Evolutionary conservation across 1,140 invertebrate genomes (phyloP), one percentile per base, ranked within the genome.

Genomic region (Limonius californicus): DNA sequence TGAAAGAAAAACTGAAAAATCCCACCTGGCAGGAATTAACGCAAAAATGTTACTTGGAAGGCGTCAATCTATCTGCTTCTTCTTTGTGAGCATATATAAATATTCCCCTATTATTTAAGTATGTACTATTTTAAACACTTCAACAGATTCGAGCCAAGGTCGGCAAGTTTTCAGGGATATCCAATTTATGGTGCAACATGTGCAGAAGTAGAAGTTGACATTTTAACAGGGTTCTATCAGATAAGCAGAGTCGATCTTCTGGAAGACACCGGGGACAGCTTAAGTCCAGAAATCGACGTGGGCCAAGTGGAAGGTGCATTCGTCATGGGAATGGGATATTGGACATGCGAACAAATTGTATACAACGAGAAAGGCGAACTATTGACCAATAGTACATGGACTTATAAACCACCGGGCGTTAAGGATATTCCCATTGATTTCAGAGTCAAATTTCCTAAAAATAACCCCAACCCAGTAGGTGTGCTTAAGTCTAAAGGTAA

Each of bases 371-470:
- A 85, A 14, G 92, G 89, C 12, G 76, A 80, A 62, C 74, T 89
- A 6, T 78, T 91, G 0, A 93, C 89, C 9, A 83, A 88, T 70
- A 82, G 88, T 57, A 90, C 91, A 32, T 95, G 92, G 91, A 89
- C 84, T 61, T 95, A 94, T 74, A 92, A 94, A 71, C 84, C 87
- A 9, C 91, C 90, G 1, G 85, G 89, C 4, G 83, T 86, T 0
- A 91, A 91, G 73, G 92, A 95, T 71, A 93, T 95, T 63, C 92
- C 92, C 2, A 83, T 88, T 11, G 91, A 95, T 78, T 89, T 94
- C 72, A 82, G 90, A 43, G 79, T 95, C 9, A 85, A 85, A 55
- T 82, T 95, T 19, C 72, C 85, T 16, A 84, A 84, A 68, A 88
- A 92, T 72, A 80, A 83, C 15, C 78, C 83, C 1, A 92, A 91